These are phyloP conservation scores for Caloenas nicobarica DNA, from an alignment of 2,113 vertebrate species.

Conservation along the genomic window DNA sequence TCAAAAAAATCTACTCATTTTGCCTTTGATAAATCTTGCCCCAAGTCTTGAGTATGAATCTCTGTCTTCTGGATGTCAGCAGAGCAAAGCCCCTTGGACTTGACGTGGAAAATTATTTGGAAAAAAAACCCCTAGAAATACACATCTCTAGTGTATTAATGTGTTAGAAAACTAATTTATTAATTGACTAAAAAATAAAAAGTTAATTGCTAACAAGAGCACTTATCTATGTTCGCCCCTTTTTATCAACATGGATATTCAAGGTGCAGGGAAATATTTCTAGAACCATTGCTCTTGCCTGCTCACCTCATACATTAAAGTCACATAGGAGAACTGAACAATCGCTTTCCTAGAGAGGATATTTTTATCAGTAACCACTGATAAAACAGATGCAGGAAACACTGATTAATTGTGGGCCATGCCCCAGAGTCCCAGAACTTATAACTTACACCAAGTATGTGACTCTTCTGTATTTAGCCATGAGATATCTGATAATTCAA, in stretches of 20 bases:
- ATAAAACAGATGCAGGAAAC: neutral
- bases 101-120: neutral
- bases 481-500: accelerated
- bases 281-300: neutral
- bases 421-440: neutral
- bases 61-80: neutral
- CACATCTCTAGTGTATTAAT: accelerated
- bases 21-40: neutral
- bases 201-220: neutral
- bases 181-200: neutral
- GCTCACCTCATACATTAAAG: neutral
- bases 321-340: neutral
- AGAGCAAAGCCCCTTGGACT: neutral
- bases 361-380: neutral
- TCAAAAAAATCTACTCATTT: neutral
- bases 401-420: neutral
- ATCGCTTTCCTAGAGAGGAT: neutral
- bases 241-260: neutral
- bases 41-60: neutral
- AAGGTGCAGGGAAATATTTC: neutral
- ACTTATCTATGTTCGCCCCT: neutral
- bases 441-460: neutral
- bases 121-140: neutral
- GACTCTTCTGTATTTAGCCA: neutral
- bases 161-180: neutral